Evolutionary conservation across 1,140 invertebrate genomes (phyloP), one percentile per base, ranked within the genome.

Genomic region (Heliconius nattereri): DNA sequence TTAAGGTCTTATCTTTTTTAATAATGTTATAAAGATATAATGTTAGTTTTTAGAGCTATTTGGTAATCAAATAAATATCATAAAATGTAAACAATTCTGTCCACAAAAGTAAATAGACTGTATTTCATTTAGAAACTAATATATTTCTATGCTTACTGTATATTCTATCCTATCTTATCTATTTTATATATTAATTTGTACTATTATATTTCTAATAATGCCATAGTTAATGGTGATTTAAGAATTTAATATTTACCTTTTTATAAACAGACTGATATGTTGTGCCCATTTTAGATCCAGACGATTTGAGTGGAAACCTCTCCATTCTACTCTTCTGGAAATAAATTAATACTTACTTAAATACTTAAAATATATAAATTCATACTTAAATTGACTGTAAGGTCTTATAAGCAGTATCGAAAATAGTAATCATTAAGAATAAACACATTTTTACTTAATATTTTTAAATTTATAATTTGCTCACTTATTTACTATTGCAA

Each of bases 221-320:
- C 13, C 40, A 45, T 16, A 52, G 19, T 52, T 52, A 20, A 52
- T 52, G 13, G 11, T 66, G 60, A 16, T 23, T n/a, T 60, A 60
- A 23, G 26, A 72, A 9, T 7, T 37, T 40, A 11, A 54, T 57
- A 35, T 71, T 78, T 89, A 93, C 91, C 90, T 93, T 93, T 85
- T 94, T 94, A 75, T 90, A 91, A 20, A 93, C 90, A 9, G 92
- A 94, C 83, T 92, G 92, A 81, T 94, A 94, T 37, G 92, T 93
- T 3, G 89, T 83, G 52, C 83, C 85, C 87, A 91, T 90, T 85
- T 93, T 94, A 54, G 86, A 84, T 79, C 84, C 83, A 49, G 91
- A 89, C n/a, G 91, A 90, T 83, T 93, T 94, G 23, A 94, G 80
- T 35, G 92, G 92, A 83, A 91, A 94, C 20, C 90, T 86, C 83